phyloP scores from a whole-genome alignment of 1,140 invertebrate species.

The Cydia amplana region DNA sequence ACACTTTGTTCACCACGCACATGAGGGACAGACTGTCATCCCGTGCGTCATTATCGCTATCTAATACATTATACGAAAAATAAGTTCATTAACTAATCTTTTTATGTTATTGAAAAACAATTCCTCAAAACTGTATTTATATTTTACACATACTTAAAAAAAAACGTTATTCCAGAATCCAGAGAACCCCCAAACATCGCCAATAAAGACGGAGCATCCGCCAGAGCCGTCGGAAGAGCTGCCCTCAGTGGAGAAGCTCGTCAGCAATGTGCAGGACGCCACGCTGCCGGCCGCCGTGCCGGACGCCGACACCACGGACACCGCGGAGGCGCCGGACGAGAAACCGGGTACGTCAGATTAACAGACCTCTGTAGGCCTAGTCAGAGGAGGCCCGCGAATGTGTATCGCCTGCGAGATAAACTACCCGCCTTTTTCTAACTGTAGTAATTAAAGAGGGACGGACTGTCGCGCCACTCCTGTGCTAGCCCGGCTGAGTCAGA shows the following conservation, averaged over 20 bases:
- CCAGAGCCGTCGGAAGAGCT: constrained; percentile 24
- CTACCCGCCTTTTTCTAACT: too few species aligned
- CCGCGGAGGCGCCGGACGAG: not conserved
- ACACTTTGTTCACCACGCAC: too few species aligned
- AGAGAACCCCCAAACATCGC: not conserved
- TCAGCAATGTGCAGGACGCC: constrained; percentile 12
- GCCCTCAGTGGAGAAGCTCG: constrained; percentile 29
- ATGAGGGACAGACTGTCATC: constrained; percentile 72
- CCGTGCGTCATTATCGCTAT: constrained; percentile 39
- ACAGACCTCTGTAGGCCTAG: too few species aligned
- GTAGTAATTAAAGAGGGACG: too few species aligned
- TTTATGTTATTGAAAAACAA: too few species aligned
- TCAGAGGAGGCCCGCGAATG: too few species aligned
- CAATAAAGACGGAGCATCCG: not conserved
- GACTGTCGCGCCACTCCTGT: too few species aligned
- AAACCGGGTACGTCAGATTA: not conserved
- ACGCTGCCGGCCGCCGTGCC: constrained; percentile 30
- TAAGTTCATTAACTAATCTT: too few species aligned
- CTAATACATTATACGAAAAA: too few species aligned
- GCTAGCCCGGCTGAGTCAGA: too few species aligned
- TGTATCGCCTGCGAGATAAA: too few species aligned
- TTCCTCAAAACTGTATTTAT: too few species aligned
- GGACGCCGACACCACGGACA: not conserved
- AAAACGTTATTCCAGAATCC: not conserved
- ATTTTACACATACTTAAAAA: not conserved